Percentiles rank a stretch among this genome's conserved stretches.
Conservation (phyloP, 2,113 vertebrate genomes). For the Gallinago paraguaiae region DNA sequence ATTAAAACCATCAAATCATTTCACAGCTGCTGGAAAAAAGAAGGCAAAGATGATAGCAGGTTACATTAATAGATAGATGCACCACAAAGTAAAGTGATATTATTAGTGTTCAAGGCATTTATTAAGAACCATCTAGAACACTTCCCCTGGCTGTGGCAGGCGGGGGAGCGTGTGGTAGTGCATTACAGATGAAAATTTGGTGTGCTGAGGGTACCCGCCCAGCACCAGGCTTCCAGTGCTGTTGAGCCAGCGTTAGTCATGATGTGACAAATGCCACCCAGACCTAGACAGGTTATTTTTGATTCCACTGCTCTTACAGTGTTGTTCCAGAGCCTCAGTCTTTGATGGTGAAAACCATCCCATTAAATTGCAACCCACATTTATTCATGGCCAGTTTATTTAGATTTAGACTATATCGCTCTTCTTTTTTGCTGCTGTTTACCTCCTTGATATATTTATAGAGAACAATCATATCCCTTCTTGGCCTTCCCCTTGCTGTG, state of each 20-base stretch:
- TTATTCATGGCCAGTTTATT: neutral
- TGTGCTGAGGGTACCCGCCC: neutral
- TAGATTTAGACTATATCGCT: neutral
- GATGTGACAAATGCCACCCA: neutral
- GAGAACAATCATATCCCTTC: neutral
- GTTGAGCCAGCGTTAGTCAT: neutral
- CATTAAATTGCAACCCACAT: neutral
- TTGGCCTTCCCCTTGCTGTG: neutral
- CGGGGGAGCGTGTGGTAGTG: neutral
- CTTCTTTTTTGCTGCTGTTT: neutral
- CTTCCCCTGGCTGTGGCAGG: neutral
- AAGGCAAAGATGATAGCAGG: conserved; percentile 37
- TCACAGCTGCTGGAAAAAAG: conserved; percentile 38
- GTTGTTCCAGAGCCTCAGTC: neutral
- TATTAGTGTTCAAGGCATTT: conserved; percentile 9
- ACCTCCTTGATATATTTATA: neutral
- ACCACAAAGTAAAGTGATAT: neutral
- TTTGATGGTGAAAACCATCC: neutral
- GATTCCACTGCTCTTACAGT: neutral
- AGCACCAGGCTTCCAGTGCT: neutral
- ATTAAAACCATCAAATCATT: conserved; percentile 47
- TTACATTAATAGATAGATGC: conserved; percentile 30
- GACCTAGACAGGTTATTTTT: neutral
- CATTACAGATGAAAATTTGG: neutral
- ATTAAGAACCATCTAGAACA: conserved; percentile 4